Conservation (phyloP, 2,888 invertebrate species). For the Elysia crispata region DNA sequence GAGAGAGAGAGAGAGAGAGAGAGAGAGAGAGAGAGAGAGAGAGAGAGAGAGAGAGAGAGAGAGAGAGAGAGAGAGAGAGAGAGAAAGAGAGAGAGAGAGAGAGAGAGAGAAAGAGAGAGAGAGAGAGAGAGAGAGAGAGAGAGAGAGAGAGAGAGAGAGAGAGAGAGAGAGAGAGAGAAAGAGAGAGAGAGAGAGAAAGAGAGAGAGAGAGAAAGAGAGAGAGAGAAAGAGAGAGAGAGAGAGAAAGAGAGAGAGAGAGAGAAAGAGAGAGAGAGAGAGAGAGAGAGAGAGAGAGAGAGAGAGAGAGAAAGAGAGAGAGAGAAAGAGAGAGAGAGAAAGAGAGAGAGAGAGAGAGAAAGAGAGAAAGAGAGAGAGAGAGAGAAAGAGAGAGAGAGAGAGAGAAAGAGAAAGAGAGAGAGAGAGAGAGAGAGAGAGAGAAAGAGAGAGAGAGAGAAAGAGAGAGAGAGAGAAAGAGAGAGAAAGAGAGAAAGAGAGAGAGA, state of each 20-base stretch:
- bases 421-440: neutral
- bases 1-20: too few relatives aligned
- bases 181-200: neutral
- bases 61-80: too few relatives aligned
- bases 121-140: neutral
- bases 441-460: neutral
- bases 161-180: neutral
- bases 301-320: neutral
- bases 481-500: neutral
- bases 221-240: neutral
- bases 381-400: neutral
- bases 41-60: too few relatives aligned
- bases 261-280: slow-evolving; percentile 2
- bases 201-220: neutral
- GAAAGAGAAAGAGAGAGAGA: too few relatives aligned
- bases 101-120: neutral
- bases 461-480: neutral
- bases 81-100: slow-evolving; percentile 13
- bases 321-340: neutral
- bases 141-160: neutral
- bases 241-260: too few relatives aligned
- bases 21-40: too few relatives aligned
- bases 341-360: neutral
- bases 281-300: neutral
- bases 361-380: neutral